Conservation (phyloP, 1,140 invertebrate genomes). For the Episyrphus balteatus region DNA sequence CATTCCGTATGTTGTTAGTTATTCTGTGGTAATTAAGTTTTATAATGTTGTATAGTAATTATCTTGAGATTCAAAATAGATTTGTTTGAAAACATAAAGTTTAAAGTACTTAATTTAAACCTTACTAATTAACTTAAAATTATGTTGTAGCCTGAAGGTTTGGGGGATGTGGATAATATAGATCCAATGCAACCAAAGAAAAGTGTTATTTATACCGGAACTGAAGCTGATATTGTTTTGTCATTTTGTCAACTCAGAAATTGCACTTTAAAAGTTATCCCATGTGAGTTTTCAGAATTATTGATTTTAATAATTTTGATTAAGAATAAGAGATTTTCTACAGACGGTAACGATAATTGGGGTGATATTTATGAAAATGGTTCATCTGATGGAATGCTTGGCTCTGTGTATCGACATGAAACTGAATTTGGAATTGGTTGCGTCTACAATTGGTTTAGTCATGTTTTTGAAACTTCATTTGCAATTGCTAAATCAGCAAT, state of each 20-base stretch:
- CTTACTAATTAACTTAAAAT: too few relatives aligned
- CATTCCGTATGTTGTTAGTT: slow-evolving; percentile 34
- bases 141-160: too few relatives aligned
- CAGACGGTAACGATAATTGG: slow-evolving; percentile 31
- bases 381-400: slow-evolving; percentile 20
- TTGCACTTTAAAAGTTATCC: slow-evolving; percentile 22
- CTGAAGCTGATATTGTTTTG: slow-evolving; percentile 26
- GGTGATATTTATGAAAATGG: slow-evolving; percentile 30
- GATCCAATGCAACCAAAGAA: slow-evolving; percentile 13
- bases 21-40: slow-evolving; percentile 36
- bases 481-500: slow-evolving; percentile 27
- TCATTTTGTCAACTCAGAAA: slow-evolving; percentile 27
- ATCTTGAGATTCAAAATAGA: too few relatives aligned
- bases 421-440: slow-evolving; percentile 31
- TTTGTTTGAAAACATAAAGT: too few relatives aligned
- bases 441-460: slow-evolving; percentile 33
- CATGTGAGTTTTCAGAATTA: slow-evolving; percentile 18
- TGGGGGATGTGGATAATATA: slow-evolving; percentile 24
- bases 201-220: slow-evolving; percentile 19
- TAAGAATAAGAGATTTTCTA: background rate
- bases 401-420: slow-evolving; percentile 25
- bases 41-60: too few relatives aligned
- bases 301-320: background rate
- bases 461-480: slow-evolving; percentile 24
- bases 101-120: too few relatives aligned